Evolutionary conservation across 2,888 invertebrate genomes (phyloP).

Genomic region (Sialis lutaria): DNA sequence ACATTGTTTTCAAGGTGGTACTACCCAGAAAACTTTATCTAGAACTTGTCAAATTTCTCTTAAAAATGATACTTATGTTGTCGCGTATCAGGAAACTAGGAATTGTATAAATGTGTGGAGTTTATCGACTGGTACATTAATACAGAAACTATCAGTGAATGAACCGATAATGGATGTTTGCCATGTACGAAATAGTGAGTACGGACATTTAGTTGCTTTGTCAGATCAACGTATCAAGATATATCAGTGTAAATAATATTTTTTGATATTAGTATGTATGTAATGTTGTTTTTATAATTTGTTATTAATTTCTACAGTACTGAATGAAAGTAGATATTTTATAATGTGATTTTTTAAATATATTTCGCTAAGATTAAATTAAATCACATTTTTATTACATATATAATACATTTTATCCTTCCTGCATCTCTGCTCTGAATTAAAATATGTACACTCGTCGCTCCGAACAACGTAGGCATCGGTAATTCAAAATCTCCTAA

Average conservation of each 20-base stretch:
- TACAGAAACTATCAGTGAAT: conserved; percentile 36
- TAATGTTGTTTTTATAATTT: no score
- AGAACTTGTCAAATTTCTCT: conserved; percentile 39
- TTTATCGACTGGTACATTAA: conserved; percentile 31
- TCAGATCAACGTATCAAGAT: conserved; percentile 47
- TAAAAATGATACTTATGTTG: conserved; percentile 42
- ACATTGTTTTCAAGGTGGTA: conserved; percentile 48
- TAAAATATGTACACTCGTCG: no score
- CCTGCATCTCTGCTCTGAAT: no score
- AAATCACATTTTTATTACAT: no score
- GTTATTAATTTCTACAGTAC: no score
- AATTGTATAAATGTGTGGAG: conserved; percentile 47
- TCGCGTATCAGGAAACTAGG: conserved; percentile 60
- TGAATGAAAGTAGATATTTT: no score
- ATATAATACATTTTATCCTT: no score
- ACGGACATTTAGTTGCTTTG: conserved; percentile 35
- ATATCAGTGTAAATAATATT: conserved; percentile 29
- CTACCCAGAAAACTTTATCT: conserved; percentile 46
- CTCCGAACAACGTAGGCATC: no score
- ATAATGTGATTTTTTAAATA: no score
- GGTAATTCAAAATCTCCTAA: no score
- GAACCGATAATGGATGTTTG: conserved; percentile 52
- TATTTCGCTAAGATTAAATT: no score
- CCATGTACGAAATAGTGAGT: conserved; percentile 33
- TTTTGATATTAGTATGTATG: no score